A percentile compares a stretch with the other conserved stretches of the same genome.
Evolutionary conservation across 2,888 invertebrate species (phyloP).

Genomic region (Pyrgus malvae): DNA sequence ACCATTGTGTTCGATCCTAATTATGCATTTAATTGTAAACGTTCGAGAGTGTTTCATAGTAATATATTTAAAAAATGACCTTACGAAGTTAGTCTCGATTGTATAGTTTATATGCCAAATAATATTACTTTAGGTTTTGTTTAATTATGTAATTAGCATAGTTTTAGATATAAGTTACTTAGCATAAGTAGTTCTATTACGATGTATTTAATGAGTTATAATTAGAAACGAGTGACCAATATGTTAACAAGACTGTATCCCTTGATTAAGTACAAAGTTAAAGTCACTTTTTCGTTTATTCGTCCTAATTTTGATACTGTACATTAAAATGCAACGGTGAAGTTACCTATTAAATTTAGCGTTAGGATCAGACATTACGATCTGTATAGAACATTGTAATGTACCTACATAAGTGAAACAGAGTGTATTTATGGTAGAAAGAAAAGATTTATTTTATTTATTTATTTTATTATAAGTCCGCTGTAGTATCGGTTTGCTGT

Average conservation of each 20-base stretch:
- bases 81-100: conserved; percentile 12
- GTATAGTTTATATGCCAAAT: conserved; percentile 27
- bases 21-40: conserved; percentile 23
- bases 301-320: conserved; percentile 40
- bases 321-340: conserved; percentile 59
- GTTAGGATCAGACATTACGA: conserved; percentile 18
- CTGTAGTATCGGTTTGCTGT: conserved; percentile 12
- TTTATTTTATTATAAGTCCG: conserved; percentile 44
- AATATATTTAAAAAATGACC: conserved; percentile 22
- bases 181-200: conserved; percentile 14
- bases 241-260: conserved; percentile 71
- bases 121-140: conserved; percentile 22
- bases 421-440: conserved; percentile 64
- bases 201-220: conserved; percentile 11
- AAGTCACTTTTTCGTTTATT: conserved; percentile 29
- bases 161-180: conserved; percentile 13
- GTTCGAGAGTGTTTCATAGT: conserved; percentile 22
- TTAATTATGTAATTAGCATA: conserved; percentile 15
- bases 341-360: conserved; percentile 70
- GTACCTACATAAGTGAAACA: conserved; percentile 49
- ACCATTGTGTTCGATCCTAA: conserved; percentile 18
- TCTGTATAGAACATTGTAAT: conserved; percentile 7
- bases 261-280: conserved; percentile 68
- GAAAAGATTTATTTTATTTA: conserved; percentile 61
- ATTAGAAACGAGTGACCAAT: conserved; percentile 61